Conservation (phyloP, 1,140 invertebrate genomes). For the Diuraphis noxia region DNA sequence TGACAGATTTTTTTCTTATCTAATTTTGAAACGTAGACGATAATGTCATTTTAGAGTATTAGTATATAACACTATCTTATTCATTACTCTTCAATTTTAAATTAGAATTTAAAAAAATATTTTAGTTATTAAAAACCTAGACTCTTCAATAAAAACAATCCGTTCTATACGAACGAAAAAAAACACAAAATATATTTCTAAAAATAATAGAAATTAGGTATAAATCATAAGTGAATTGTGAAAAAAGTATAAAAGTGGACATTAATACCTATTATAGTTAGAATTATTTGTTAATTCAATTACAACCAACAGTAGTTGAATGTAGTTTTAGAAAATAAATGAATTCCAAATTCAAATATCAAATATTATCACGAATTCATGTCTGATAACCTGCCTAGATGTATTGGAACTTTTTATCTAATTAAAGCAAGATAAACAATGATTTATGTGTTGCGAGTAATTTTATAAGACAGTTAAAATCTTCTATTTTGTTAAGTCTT, state of each 20-base stretch:
- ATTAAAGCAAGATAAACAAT: neutral
- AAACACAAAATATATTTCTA: too few species aligned
- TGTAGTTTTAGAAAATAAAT: neutral
- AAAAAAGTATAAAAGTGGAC: neutral
- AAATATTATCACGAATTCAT: neutral
- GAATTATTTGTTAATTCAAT: neutral
- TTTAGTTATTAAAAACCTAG: neutral
- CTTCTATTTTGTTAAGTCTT: neutral
- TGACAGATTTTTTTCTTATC: neutral
- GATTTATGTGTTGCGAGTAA: neutral
- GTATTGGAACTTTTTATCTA: neutral
- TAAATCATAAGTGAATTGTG: too few species aligned
- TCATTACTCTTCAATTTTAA: neutral
- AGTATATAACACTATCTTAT: too few species aligned
- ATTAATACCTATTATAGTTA: neutral
- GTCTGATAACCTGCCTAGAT: neutral
- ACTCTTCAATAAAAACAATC: too few species aligned
- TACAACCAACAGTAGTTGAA: neutral
- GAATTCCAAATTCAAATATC: neutral
- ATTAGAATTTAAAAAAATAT: neutral
- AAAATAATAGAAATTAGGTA: too few species aligned
- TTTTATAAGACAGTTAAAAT: neutral
- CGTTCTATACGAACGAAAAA: too few species aligned
- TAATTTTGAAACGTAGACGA: too few species aligned
- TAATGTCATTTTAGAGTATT: too few species aligned